These are phyloP conservation scores for Unio pictorum DNA, from an alignment of 2,888 invertebrate species.

Conservation along the genomic window DNA sequence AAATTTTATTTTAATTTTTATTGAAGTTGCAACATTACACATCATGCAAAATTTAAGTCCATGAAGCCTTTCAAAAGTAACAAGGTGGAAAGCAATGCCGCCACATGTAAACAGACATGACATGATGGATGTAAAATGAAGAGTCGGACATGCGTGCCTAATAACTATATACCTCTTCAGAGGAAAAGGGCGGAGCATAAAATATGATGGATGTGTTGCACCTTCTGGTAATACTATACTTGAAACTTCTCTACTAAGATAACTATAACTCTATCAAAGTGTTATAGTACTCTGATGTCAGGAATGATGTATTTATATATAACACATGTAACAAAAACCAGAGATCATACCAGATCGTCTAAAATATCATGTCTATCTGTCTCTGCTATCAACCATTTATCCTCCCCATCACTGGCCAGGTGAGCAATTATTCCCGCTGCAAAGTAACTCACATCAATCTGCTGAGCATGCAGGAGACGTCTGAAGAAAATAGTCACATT, in stretches of 20 bases:
- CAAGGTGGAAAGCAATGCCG: too few species aligned
- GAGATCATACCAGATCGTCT: slow-evolving; percentile 73
- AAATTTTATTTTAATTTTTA: too few species aligned
- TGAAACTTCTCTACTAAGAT: neutral
- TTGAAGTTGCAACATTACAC: too few species aligned
- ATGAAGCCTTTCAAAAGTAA: too few species aligned
- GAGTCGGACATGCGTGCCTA: too few species aligned
- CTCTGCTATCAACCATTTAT: slow-evolving; percentile 73
- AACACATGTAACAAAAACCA: neutral
- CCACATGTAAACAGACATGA: too few species aligned
- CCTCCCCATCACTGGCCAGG: slow-evolving; percentile 77
- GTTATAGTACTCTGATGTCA: neutral
- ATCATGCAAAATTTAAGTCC: too few species aligned
- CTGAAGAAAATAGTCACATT: slow-evolving; percentile 25
- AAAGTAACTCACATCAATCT: slow-evolving; percentile 79
- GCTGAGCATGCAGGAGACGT: slow-evolving; percentile 76
- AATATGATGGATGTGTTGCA: too few species aligned
- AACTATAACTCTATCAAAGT: slow-evolving; percentile 1
- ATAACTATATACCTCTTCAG: too few species aligned
- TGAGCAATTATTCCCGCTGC: slow-evolving; percentile 83
- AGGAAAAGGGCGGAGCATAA: too few species aligned
- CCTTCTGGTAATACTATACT: too few species aligned
- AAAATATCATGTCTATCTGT: slow-evolving; percentile 71
- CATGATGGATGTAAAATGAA: too few species aligned
- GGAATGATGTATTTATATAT: neutral